Percentiles rank a stretch among this genome's conserved stretches.
Evolutionary conservation across 1,140 invertebrate species (phyloP).

Genomic region (Apolygus lucorum): DNA sequence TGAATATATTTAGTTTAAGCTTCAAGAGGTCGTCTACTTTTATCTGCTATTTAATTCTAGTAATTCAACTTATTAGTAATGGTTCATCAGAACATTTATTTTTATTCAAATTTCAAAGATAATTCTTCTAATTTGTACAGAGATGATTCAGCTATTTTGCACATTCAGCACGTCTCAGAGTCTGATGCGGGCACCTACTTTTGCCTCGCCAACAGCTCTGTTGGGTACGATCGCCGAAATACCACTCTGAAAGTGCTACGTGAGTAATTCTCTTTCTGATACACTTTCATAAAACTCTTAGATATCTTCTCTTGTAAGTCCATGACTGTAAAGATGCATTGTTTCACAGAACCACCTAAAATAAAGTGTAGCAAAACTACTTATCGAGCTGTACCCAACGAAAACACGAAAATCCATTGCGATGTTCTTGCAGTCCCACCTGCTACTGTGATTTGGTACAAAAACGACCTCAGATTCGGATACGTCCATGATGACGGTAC

Average conservation of each 20-base stretch:
- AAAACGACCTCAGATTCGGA: neutral
- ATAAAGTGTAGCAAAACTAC: neutral
- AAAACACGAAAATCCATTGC: slow-evolving; percentile 17
- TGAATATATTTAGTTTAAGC: no score
- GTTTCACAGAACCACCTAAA: neutral
- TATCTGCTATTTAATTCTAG: no score
- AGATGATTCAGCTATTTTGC: neutral
- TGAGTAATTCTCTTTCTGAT: slow-evolving; percentile 1
- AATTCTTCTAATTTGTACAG: neutral
- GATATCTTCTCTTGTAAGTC: no score
- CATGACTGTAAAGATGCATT: neutral
- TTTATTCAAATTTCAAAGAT: no score
- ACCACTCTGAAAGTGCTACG: neutral
- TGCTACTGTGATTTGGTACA: slow-evolving; percentile 14
- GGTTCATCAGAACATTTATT: no score
- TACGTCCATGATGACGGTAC: neutral
- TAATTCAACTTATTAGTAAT: no score
- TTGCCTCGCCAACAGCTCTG: slow-evolving; percentile 24
- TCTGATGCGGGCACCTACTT: slow-evolving; percentile 19
- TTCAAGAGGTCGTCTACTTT: no score
- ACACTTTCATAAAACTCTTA: neutral
- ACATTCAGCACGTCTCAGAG: slow-evolving; percentile 5
- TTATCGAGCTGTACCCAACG: neutral
- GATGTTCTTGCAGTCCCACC: slow-evolving; percentile 7
- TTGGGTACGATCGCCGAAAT: neutral